Conservation (phyloP, 1,140 invertebrate species). For the Drosophila takahashii region DNA sequence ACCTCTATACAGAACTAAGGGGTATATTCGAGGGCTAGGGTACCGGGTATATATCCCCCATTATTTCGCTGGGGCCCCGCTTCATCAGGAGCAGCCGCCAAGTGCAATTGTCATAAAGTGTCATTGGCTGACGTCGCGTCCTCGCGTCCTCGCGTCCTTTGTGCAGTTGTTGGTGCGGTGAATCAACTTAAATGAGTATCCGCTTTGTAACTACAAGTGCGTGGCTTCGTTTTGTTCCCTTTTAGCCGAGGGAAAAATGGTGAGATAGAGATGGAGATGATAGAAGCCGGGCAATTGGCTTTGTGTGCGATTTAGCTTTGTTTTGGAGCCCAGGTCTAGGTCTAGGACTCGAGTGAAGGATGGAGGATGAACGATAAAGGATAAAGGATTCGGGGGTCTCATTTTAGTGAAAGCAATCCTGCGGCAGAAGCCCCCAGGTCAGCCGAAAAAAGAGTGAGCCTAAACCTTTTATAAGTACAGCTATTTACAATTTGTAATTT, state of each 20-base stretch:
- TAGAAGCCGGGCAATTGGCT: conserved; percentile 42
- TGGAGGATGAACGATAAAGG: background rate
- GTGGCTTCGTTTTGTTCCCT: conserved; percentile 48
- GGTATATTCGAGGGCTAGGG: background rate
- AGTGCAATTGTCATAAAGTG: conserved; percentile 83
- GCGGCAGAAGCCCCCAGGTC: background rate
- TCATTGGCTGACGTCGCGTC: conserved; percentile 74
- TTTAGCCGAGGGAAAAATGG: conserved; percentile 1
- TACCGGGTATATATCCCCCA: background rate
- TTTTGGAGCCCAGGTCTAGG: conserved; percentile 39
- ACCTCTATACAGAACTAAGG: conserved; percentile 2
- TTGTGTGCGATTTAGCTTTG: conserved; percentile 69
- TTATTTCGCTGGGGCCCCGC: conserved; percentile 3
- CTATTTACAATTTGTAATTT: background rate
- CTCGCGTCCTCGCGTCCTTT: conserved; percentile 38
- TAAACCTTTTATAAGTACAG: conserved; percentile 1
- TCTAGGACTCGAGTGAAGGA: conserved; percentile 19
- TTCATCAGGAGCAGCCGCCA: conserved; percentile 60
- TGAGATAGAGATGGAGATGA: background rate
- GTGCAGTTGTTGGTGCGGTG: conserved; percentile 65
- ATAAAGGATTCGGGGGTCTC: background rate
- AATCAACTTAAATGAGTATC: conserved; percentile 84
- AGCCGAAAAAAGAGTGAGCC: background rate
- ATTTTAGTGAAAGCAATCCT: conserved; percentile 26
- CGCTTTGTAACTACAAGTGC: conserved; percentile 73